Evolutionary conservation across 2,113 vertebrate genomes (phyloP), one percentile per base, ranked within the genome.

Genomic region (Xiphophorus hellerii): DNA sequence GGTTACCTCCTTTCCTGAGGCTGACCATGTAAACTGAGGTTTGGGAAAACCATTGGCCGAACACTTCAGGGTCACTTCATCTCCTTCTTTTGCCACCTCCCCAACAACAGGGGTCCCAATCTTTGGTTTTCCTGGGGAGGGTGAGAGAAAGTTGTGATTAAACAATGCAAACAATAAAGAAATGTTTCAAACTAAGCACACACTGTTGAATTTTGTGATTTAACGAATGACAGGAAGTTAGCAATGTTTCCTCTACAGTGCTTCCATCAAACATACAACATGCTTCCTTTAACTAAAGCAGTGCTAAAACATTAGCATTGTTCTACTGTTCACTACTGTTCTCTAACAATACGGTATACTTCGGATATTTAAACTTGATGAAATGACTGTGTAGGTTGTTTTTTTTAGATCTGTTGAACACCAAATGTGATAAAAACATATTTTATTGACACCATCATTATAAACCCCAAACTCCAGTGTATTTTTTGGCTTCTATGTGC

Each of bases 21-120:
- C 87, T 63, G 77, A 87, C 92, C 92, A 93, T 68, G 79, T 85
- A 28, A 93, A 91, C 90, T 93, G 89, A 63, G 92, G 92, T n/a
- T 48, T 11, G 0, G 92, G 89, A 5, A 1, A 74, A 30, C 90
- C 88, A 0, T 73, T 76, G 29, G 88, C 87, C 0, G 84, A 73
- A 69, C 92, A 93, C 77, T 76, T 90, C 29, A 93, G 74, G 30
- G 90, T 87, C 66, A 93, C 86, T 73, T 58, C 83, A 72, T 91
- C 90, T 69, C 90, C 92, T 88, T 92, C 87, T 71, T 89, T 85
- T 0, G 13, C 17, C 44, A 93, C 92, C 66, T 81, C 77, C n/a
- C 29, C 84, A 6, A 17, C 2, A 4, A 48, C 37, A 0, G 89
- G 86, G 37, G 67, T 3, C 25, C 84, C 88, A 1, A 92, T 92